Evolutionary conservation across 2,113 vertebrate species (phyloP), one percentile per base, ranked within the genome.

Genomic region (Morphnarchus princeps): DNA sequence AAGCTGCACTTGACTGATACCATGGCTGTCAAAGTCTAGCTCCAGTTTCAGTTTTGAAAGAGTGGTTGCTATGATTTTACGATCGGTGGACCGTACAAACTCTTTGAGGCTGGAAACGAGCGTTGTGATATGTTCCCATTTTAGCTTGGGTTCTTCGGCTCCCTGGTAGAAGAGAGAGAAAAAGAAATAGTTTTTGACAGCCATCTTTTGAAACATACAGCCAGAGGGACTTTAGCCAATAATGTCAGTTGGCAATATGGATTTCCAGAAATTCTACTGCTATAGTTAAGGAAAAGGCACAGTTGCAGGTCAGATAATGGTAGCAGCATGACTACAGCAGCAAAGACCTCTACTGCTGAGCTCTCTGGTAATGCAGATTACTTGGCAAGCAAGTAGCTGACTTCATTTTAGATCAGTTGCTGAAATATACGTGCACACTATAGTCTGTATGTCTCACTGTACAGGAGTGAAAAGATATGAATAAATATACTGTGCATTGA

Each of bases 1-100:
- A 29, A 99, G 98, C 96, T 99, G 99, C 84, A 99, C 98, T 94
- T 99, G 99, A 90, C 99, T 99, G 91, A 99, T 99, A 36, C 99
- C 99, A 0, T 98, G 98, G 97, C 99, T 99, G 98, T 99, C 99
- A 3, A 99, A 99, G 96, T 99, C 99, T 50, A 99, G 97, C 98
- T 99, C 99, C 93, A 99, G 96, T 93, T 99, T 99, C 92, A 99
- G 98, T 87, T 99, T 99, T 3, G 99, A 99, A 88, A 99, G 98
- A 0, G 99, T 99, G 89, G 93, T 98, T 89, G 99, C 99, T 10
- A 99, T 99, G 95, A 99, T 99, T 89, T 99, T 99, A 25, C 99
- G 98, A 97, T 99, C 99, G 0, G 99, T 99, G 98, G 99, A 99
- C 59, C 99, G 98, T 50, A 99, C 98, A 82, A 99, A 99, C 80